Evolutionary conservation across 2,113 vertebrate species (phyloP).

Genomic region (Turnix velox): DNA sequence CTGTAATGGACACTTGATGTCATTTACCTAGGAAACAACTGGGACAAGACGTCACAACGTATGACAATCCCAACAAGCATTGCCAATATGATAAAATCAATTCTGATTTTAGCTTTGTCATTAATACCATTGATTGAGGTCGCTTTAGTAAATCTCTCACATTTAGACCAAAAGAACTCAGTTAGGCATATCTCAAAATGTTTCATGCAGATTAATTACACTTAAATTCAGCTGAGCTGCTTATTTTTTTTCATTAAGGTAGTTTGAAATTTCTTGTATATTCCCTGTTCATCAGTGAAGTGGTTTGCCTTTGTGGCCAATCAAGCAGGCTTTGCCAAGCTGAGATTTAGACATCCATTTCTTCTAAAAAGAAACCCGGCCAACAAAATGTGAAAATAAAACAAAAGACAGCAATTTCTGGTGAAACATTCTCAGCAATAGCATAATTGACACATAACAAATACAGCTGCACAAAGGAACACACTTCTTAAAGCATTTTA

Average conservation of each 20-base stretch:
- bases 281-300: not conserved
- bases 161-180: not conserved
- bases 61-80: not conserved
- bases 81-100: not conserved
- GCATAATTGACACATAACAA: not conserved
- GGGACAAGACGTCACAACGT: not conserved
- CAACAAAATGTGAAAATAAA: not conserved
- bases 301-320: too few relatives aligned
- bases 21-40: not conserved
- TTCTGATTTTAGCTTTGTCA: not conserved
- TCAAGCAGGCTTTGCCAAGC: not conserved
- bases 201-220: not conserved
- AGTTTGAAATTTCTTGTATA: not conserved
- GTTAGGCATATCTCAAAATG: not conserved
- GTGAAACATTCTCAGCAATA: not conserved
- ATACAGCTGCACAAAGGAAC: not conserved
- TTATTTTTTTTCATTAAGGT: not conserved
- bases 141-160: not conserved
- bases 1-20: not conserved
- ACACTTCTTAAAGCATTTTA: not conserved
- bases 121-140: too few relatives aligned
- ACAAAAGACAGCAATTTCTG: not conserved
- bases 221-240: not conserved
- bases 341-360: not conserved
- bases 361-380: not conserved